phyloP scores from a whole-genome alignment of 1,140 invertebrate genomes.

The Littorina saxatilis region DNA sequence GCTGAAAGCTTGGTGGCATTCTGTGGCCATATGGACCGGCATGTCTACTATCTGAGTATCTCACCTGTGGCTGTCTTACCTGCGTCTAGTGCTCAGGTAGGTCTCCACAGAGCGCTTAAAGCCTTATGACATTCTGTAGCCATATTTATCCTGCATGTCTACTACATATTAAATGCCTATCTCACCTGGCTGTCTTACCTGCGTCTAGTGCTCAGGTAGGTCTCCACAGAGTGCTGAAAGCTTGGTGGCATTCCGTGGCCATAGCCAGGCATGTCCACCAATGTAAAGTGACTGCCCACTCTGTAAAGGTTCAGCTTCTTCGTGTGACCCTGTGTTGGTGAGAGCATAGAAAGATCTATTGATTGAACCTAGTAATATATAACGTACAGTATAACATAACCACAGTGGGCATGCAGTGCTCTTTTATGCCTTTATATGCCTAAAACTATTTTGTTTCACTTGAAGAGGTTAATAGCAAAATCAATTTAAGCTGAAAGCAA shows the following conservation, averaged over 20 bases:
- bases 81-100: too few relatives aligned
- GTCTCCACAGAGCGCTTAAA: too few relatives aligned
- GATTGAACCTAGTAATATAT: not conserved
- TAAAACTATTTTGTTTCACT: not conserved
- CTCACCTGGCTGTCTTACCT: constrained; percentile 53
- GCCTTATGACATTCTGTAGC: too few relatives aligned
- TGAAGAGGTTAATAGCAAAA: too few relatives aligned
- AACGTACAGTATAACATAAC: too few relatives aligned
- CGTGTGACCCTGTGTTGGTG: constrained; percentile 63
- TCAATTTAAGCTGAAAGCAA: too few relatives aligned
- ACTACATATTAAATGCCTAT: too few relatives aligned
- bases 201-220: constrained; percentile 59
- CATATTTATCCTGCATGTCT: too few relatives aligned
- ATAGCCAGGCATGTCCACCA: constrained; percentile 74
- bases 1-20: too few relatives aligned
- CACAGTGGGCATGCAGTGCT: not conserved
- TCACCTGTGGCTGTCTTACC: too few relatives aligned
- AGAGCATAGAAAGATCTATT: not conserved
- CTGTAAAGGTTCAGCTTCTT: constrained; percentile 68
- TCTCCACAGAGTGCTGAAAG: constrained; percentile 65
- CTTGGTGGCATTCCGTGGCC: constrained; percentile 69
- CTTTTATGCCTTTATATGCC: not conserved
- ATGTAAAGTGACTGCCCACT: constrained; percentile 58
- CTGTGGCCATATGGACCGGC: too few relatives aligned
- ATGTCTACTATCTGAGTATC: too few relatives aligned